These are phyloP conservation scores for Steinernema khuongi DNA, from an alignment of 1,140 invertebrate species.

Conservation along the genomic window DNA sequence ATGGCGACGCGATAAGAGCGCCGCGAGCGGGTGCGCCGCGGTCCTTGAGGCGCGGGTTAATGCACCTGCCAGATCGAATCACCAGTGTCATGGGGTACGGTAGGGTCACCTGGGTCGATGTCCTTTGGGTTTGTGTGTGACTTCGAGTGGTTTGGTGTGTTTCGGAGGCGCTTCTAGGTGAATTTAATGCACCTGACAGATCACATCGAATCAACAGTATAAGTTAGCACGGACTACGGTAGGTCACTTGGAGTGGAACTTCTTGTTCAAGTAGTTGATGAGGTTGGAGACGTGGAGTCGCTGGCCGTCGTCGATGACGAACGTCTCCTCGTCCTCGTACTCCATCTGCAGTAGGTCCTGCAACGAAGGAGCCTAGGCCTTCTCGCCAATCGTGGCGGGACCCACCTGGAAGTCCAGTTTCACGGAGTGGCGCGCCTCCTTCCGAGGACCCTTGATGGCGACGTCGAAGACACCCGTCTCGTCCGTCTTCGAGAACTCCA, in stretches of 20 bases:
- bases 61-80: too few relatives aligned
- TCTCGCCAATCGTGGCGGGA: background rate
- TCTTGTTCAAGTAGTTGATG: constrained; percentile 11
- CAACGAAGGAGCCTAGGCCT: background rate
- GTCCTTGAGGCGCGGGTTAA: too few relatives aligned
- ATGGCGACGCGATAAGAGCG: constrained; percentile 5
- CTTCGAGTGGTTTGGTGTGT: too few relatives aligned
- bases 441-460: background rate
- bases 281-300: background rate
- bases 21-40: too few relatives aligned
- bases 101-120: too few relatives aligned
- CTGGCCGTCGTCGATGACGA: background rate
- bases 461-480: background rate
- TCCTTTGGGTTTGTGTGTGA: too few relatives aligned
- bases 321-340: constrained; percentile 9
- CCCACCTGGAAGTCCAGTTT: constrained; percentile 8
- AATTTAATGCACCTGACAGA: too few relatives aligned
- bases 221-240: too few relatives aligned
- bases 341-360: constrained; percentile 3
- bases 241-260: constrained; percentile 3
- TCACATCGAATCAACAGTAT: too few relatives aligned
- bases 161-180: too few relatives aligned
- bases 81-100: too few relatives aligned
- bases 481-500: constrained; percentile 10
- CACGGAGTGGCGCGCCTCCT: background rate